A percentile compares a stretch with the other conserved stretches of the same genome.
phyloP scores from a whole-genome alignment of 2,113 vertebrate genomes.

The Ranitomeya variabilis region DNA sequence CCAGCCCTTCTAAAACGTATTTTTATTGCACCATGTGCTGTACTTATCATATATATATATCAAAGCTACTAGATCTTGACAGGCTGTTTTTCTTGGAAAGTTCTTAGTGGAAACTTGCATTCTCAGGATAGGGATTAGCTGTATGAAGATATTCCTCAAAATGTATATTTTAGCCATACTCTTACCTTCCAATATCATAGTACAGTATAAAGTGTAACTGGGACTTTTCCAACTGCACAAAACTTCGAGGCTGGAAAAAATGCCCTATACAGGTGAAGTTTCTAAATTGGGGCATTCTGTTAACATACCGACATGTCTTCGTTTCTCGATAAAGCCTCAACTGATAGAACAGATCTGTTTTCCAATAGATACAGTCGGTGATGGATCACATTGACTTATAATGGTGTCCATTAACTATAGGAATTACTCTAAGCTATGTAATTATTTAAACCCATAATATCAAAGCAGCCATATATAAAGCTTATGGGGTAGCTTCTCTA shows the following conservation, averaged over 20 bases:
- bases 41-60: conserved; percentile 56
- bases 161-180: conserved; percentile 4
- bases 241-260: neutral
- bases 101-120: conserved; percentile 37
- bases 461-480: neutral
- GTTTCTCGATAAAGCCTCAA: neutral
- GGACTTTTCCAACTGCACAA: neutral
- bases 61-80: conserved; percentile 48
- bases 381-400: neutral
- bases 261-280: neutral
- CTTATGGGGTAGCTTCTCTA: neutral
- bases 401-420: neutral
- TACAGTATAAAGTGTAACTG: neutral
- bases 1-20: conserved; percentile 17
- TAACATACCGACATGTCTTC: neutral
- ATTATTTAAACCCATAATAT: neutral
- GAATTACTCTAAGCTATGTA: neutral
- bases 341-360: neutral
- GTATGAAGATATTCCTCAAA: conserved; percentile 36
- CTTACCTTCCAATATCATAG: conserved; percentile 13
- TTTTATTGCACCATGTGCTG: conserved; percentile 40
- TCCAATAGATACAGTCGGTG: neutral
- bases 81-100: conserved; percentile 50
- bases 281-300: neutral
- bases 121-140: conserved; percentile 46